Percentiles rank a stretch among this genome's conserved stretches.
phyloP scores from a whole-genome alignment of 1,140 invertebrate genomes.

The Trichonephila clavipes region DNA sequence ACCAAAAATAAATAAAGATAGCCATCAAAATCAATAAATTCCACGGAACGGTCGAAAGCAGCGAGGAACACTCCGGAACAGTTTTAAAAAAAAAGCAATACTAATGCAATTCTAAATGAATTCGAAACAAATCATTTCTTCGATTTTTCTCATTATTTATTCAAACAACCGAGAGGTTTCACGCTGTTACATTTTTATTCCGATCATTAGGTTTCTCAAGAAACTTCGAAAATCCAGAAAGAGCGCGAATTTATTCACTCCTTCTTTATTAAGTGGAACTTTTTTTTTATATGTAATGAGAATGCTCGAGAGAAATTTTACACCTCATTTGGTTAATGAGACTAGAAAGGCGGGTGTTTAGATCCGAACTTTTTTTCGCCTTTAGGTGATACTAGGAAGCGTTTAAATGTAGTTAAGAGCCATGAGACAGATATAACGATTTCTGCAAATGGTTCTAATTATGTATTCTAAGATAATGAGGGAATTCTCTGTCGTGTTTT shows the following conservation, averaged over 20 bases:
- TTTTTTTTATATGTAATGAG: not conserved
- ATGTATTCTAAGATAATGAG: conserved; percentile 56
- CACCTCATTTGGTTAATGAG: conserved; percentile 63
- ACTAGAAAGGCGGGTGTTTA: conserved; percentile 54
- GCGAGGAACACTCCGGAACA: too few relatives aligned
- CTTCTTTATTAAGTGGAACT: not conserved
- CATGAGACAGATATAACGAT: conserved; percentile 40
- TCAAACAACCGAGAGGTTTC: too few relatives aligned
- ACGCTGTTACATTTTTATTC: conserved; percentile 37
- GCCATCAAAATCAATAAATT: too few relatives aligned
- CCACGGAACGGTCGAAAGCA: too few relatives aligned
- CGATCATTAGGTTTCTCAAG: conserved; percentile 46
- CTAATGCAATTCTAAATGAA: too few relatives aligned
- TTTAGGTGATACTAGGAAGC: too few relatives aligned
- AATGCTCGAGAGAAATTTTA: conserved; percentile 51
- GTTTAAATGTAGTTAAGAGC: conserved; percentile 15
- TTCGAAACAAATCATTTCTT: too few relatives aligned
- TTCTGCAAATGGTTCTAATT: conserved; percentile 60
- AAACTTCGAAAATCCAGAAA: not conserved
- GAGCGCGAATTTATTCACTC: not conserved
- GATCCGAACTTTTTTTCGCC: not conserved
- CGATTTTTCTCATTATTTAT: too few relatives aligned
- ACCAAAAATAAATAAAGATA: too few relatives aligned
- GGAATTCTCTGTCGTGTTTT: not conserved
- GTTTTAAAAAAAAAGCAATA: too few relatives aligned